phyloP scores from a whole-genome alignment of 2,888 invertebrate species.

The Spodoptera littoralis region DNA sequence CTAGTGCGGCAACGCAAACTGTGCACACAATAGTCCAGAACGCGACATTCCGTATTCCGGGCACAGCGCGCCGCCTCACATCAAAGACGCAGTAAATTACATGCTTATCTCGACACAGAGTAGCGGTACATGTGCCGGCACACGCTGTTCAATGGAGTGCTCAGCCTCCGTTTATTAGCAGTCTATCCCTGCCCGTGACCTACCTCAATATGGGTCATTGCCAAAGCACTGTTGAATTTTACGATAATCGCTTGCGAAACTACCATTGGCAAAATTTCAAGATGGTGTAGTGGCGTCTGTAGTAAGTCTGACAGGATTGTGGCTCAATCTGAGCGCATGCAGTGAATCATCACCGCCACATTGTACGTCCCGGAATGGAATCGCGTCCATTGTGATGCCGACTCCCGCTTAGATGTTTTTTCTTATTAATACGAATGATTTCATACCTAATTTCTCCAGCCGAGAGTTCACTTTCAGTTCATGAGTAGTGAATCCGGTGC shows the following conservation, averaged over 20 bases:
- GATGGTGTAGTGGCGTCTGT: slow-evolving; percentile 81
- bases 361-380: slow-evolving; percentile 56
- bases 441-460: slow-evolving; percentile 60
- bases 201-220: slow-evolving; percentile 84
- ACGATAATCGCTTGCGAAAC: slow-evolving; percentile 85
- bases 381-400: slow-evolving; percentile 69
- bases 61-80: slow-evolving; percentile 62
- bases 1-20: slow-evolving; percentile 54
- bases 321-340: slow-evolving; percentile 48
- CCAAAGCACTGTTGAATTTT: slow-evolving; percentile 80
- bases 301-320: slow-evolving; percentile 82
- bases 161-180: slow-evolving; percentile 61
- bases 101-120: slow-evolving; percentile 64
- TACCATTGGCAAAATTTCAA: slow-evolving; percentile 87
- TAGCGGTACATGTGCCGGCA: slow-evolving; percentile 54
- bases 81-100: slow-evolving; percentile 69
- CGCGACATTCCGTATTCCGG: slow-evolving; percentile 68
- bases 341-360: slow-evolving; percentile 74
- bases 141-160: slow-evolving; percentile 32
- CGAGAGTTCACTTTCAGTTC: slow-evolving; percentile 69
- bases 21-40: slow-evolving; percentile 54
- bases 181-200: slow-evolving; percentile 79
- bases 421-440: slow-evolving; percentile 56
- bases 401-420: slow-evolving; percentile 71
- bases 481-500: slow-evolving; percentile 54